Evolutionary conservation across 2,113 vertebrate species (phyloP).

Genomic region (Paedocypris sp.): DNA sequence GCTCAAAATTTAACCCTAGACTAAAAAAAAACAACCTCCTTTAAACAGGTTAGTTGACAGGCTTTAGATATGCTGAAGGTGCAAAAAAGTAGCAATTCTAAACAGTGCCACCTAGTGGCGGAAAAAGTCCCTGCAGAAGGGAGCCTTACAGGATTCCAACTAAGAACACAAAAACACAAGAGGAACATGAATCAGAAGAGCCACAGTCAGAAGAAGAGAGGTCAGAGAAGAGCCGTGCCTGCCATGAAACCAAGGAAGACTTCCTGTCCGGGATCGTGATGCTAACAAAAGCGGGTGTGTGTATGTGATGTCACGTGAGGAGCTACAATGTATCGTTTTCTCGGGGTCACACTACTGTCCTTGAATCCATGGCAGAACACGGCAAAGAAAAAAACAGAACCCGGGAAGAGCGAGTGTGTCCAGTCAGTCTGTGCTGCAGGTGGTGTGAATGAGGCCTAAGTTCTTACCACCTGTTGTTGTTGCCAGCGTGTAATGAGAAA

Average conservation of each 20-base stretch:
- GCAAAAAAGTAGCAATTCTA: too few species aligned
- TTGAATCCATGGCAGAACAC: constrained; percentile 51
- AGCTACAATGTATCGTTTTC: neutral
- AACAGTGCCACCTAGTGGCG: too few species aligned
- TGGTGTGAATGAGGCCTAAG: constrained; percentile 54
- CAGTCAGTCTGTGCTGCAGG: constrained; percentile 33
- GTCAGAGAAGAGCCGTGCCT: constrained; percentile 29
- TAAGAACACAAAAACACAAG: constrained; percentile 15
- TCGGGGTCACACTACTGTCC: constrained; percentile 9
- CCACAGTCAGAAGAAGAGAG: constrained; percentile 29
- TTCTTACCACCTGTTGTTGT: constrained; percentile 69
- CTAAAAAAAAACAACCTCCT: too few species aligned
- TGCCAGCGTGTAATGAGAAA: constrained; percentile 71
- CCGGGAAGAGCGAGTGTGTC: constrained; percentile 31
- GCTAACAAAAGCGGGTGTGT: neutral
- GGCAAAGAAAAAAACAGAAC: constrained; percentile 35
- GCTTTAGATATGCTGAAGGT: too few species aligned
- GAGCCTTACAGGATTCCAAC: too few species aligned
- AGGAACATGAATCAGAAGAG: constrained; percentile 26
- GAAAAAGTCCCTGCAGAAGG: too few species aligned
- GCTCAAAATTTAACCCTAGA: too few species aligned
- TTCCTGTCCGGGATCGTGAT: neutral
- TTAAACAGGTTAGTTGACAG: too few species aligned
- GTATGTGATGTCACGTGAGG: neutral
- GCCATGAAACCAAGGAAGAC: constrained; percentile 44